phyloP scores from a whole-genome alignment of 2,113 vertebrate species.

The Naja naja region DNA sequence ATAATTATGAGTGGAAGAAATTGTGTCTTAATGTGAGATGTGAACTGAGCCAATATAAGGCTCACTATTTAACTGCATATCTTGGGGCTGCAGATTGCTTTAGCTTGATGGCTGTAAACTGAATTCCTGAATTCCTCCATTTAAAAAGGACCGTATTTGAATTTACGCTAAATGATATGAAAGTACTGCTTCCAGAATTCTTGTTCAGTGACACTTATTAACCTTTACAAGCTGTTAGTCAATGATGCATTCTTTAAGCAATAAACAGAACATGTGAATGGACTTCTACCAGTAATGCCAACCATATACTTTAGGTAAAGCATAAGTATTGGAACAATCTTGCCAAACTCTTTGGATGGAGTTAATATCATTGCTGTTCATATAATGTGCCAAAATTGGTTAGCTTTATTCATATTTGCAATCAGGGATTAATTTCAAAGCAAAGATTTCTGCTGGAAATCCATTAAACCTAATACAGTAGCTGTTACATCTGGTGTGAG shows the following conservation, averaged over 20 bases:
- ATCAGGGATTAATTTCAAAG: not conserved
- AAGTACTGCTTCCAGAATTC: not conserved
- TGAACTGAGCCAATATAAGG: not conserved
- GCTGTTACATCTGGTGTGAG: not conserved
- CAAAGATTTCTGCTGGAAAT: not conserved
- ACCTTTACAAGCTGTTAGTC: not conserved
- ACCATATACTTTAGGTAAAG: not conserved
- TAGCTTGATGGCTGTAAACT: not conserved
- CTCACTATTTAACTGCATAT: not conserved
- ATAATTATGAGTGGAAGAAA: not conserved
- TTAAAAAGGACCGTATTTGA: not conserved
- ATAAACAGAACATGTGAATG: not conserved
- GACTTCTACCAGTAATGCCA: not conserved
- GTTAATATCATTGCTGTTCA: not conserved
- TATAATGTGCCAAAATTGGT: not conserved
- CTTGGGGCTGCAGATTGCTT: not conserved
- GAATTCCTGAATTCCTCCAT: not conserved
- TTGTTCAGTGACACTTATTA: not conserved
- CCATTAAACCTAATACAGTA: not conserved
- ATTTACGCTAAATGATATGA: not conserved
- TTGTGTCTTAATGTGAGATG: not conserved
- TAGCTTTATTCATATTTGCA: not conserved
- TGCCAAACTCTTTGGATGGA: not conserved
- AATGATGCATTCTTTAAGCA: not conserved
- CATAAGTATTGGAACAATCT: not conserved